Percentiles rank a stretch among this genome's conserved stretches.
These are phyloP conservation scores for Galeruca laticollis DNA, from an alignment of 2,888 invertebrate genomes.

Conservation along the genomic window DNA sequence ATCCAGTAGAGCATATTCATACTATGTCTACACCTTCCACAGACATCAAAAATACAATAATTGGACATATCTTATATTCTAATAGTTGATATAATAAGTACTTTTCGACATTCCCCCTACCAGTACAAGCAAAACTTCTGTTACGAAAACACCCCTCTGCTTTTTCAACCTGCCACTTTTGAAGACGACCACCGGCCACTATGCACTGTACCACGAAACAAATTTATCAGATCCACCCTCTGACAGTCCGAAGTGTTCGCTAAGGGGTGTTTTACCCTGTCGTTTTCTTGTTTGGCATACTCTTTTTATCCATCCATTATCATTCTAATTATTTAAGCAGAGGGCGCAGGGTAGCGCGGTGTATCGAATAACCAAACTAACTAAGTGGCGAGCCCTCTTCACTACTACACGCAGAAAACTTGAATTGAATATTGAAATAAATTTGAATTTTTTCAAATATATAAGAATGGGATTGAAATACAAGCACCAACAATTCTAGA, in stretches of 20 bases:
- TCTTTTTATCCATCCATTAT: conserved; percentile 67
- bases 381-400: conserved; percentile 64
- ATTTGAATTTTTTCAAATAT: background rate
- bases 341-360: conserved; percentile 59
- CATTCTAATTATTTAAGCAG: conserved; percentile 67
- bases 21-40: too few relatives aligned
- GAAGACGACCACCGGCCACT: conserved; percentile 61
- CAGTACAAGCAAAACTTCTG: conserved; percentile 22
- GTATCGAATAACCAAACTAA: conserved; percentile 66
- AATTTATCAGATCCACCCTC: conserved; percentile 65
- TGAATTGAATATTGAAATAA: background rate
- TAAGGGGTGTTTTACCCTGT: conserved; percentile 58
- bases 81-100: too few relatives aligned
- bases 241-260: conserved; percentile 64
- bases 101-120: too few relatives aligned
- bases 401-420: conserved; percentile 36
- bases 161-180: conserved; percentile 61
- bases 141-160: conserved; percentile 42
- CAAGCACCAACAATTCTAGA: too few relatives aligned
- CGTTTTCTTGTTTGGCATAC: conserved; percentile 63
- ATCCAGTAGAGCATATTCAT: too few relatives aligned
- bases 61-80: too few relatives aligned
- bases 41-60: too few relatives aligned
- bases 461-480: too few relatives aligned
- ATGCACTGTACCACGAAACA: conserved; percentile 59